A percentile compares a stretch with the other conserved stretches of the same genome.
These are phyloP conservation scores for Xiphophorus hellerii DNA, from an alignment of 2,113 vertebrate genomes.

Conservation along the genomic window DNA sequence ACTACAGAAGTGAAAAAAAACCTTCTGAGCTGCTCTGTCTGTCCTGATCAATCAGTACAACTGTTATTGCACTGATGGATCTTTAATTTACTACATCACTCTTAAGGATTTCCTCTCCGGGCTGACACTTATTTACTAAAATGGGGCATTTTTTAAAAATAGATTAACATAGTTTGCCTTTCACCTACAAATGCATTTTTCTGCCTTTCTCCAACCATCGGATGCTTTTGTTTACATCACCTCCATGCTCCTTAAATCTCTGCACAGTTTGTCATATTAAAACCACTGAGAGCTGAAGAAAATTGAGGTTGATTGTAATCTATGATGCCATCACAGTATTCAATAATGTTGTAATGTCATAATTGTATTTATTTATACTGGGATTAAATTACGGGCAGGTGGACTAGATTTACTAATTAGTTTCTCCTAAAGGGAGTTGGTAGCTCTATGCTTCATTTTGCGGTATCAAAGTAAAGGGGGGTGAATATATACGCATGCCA, in stretches of 20 bases:
- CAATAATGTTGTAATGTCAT: background rate
- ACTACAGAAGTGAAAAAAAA: slow-evolving; percentile 22
- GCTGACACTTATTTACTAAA: slow-evolving; percentile 60
- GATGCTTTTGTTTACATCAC: slow-evolving; percentile 18
- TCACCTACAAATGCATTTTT: slow-evolving; percentile 54
- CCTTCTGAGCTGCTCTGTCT: slow-evolving; percentile 52
- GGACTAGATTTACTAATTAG: background rate
- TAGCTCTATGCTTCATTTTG: background rate
- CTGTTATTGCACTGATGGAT: slow-evolving; percentile 54
- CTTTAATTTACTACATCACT: slow-evolving; percentile 65
- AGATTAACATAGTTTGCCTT: slow-evolving; percentile 68
- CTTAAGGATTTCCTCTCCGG: slow-evolving; percentile 53
- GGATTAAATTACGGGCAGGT: background rate
- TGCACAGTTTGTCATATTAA: background rate
- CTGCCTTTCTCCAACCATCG: slow-evolving; percentile 37
- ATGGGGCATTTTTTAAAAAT: slow-evolving; percentile 58
- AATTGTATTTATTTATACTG: background rate
- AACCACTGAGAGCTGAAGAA: background rate
- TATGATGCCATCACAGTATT: background rate
- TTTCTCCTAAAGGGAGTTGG: background rate
- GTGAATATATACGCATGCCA: background rate
- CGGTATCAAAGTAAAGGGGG: background rate
- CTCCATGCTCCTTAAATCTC: background rate
- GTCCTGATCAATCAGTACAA: slow-evolving; percentile 35
- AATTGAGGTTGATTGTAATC: background rate